phyloP scores from a whole-genome alignment of 1,140 invertebrate genomes.

The Macrosteles quadrilineatus region DNA sequence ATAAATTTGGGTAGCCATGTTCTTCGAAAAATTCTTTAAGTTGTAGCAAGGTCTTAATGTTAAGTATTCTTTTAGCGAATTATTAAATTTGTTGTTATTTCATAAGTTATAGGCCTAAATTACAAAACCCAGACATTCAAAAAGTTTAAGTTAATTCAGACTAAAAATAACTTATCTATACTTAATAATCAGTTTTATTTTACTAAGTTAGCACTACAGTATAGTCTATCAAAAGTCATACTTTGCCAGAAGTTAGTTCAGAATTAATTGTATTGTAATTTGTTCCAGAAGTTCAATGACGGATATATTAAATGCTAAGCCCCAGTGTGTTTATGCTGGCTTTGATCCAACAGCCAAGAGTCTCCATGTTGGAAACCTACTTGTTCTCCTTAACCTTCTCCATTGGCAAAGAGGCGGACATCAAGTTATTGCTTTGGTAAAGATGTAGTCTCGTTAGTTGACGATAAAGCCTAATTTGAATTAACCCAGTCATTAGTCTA shows the following conservation, averaged over 20 bases:
- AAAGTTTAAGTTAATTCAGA: not conserved
- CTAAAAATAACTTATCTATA: not conserved
- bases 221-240: not conserved
- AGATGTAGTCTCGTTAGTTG: constrained; percentile 37
- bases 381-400: constrained; percentile 88
- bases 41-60: too few relatives aligned
- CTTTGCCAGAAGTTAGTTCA: not conserved
- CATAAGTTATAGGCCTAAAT: not conserved
- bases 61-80: too few relatives aligned
- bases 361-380: constrained; percentile 94
- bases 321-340: constrained; percentile 89
- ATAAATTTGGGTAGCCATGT: too few relatives aligned
- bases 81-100: too few relatives aligned
- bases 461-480: not conserved
- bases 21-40: too few relatives aligned
- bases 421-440: constrained; percentile 79
- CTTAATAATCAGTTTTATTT: not conserved
- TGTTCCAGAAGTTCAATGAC: constrained; percentile 66
- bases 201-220: not conserved
- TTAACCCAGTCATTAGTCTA: too few relatives aligned
- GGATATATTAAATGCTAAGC: constrained; percentile 60
- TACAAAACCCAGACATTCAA: not conserved
- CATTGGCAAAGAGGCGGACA: constrained; percentile 93
- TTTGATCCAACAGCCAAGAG: constrained; percentile 98
- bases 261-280: constrained; percentile 24